Conservation (phyloP, 2,113 vertebrate genomes). For the Puntigrus tetrazona region DNA sequence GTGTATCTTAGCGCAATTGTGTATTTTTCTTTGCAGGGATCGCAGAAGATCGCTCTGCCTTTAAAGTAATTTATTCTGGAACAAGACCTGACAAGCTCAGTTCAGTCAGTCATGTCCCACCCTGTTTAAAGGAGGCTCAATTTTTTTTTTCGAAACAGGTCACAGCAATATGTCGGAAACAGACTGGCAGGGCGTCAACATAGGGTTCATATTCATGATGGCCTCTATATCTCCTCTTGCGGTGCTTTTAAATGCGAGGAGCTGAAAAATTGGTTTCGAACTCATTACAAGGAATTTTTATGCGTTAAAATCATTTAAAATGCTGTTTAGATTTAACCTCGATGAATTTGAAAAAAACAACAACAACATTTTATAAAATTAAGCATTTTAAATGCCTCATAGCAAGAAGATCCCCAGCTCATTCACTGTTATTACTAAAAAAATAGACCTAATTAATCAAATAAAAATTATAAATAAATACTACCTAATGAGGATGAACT, state of each 20-base stretch:
- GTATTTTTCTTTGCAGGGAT: conserved; percentile 12
- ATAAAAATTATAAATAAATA: background rate
- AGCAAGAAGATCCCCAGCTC: background rate
- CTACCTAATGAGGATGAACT: background rate
- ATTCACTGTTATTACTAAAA: background rate
- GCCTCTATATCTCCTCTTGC: no score
- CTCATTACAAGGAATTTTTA: conserved; percentile 9
- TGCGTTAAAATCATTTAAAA: no score
- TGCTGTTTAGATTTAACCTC: no score
- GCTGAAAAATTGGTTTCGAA: conserved; percentile 29
- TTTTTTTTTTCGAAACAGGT: conserved; percentile 44
- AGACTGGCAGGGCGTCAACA: background rate
- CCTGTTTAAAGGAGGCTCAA: conserved; percentile 2
- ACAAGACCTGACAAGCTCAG: conserved; percentile 65
- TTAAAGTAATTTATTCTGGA: conserved; percentile 30
- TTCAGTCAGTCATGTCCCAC: conserved; percentile 23
- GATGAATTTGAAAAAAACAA: no score
- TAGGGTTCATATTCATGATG: conserved; percentile 5
- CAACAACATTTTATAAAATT: no score
- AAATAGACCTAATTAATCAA: background rate
- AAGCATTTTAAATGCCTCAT: no score
- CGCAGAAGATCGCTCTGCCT: background rate
- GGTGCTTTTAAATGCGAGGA: background rate
- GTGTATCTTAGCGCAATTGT: background rate
- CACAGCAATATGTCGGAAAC: conserved; percentile 17